Base-by-base conservation (phyloP, 2,113 vertebrate species). In the Sula dactylatra region DNA sequence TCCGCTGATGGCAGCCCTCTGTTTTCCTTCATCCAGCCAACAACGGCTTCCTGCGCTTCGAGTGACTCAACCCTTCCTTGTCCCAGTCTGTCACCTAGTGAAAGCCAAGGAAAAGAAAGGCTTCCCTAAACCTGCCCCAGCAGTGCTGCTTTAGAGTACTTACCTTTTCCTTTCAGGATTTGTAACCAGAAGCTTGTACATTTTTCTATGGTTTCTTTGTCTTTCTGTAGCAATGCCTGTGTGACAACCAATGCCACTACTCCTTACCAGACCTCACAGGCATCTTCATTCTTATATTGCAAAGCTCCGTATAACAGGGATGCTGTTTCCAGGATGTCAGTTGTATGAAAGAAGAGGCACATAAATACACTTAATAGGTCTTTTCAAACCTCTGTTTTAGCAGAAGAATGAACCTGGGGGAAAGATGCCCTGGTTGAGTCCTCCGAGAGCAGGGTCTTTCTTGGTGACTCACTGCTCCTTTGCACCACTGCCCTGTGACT, bases 1-100 rank as follows among this genome's bases (percentile, higher is more conserved):
- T 73, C 81, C 14, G 1, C 59, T 62, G 54, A 69, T 82, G 92
- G 70, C 94, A 86, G 81, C 49, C 49, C n/a, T 89, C 55, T 95
- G 76, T 94, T 94, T 94, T 82, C 80, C 44, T 70, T 73, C 80
- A 40, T 10, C 32, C 87, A 50, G 95, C 90, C 88, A 82, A 71
- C 38, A 59, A 22, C 70, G 20, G n/a, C 80, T 93, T 96, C 91
- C 91, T 5, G 13, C 40, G 2, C 59, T 72, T 31, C 0, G 9
- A 55, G 36, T 94, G 83, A 96, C 76, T 94, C 93, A 91, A 61
- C 70, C 56, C 32, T 94, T 96, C 70, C 90, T 55, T 88, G 90
- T 85, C 80, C 95, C 93, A 82, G 61, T 69, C 40, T 78, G 83
- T 86, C 93, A 88, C 80, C 87, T 88, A 16, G 8, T 1, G 6